Evolutionary conservation across 2,797 vertebrate species (phyloP), one percentile per base, ranked within the genome.

Genomic region (Acanthiza pusilla): DNA sequence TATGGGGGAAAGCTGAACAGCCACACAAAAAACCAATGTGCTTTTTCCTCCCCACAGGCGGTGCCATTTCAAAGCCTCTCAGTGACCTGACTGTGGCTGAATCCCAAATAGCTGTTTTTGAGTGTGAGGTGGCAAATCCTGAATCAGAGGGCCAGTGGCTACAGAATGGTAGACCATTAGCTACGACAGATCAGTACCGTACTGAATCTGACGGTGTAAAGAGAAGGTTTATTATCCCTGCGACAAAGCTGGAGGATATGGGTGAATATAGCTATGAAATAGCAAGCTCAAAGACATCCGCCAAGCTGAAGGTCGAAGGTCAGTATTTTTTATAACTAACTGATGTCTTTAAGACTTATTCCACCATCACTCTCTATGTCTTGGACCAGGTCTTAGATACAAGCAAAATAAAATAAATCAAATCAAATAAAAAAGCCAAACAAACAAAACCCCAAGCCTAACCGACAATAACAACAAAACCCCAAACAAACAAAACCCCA

Each of bases 261-360:
- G 99, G 98, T 61, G 99, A 99, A 96, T 99, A 99, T 43, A 99
- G 98, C 79, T 99, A 99, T 93, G 98, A 99, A 98, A 98, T 99
- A 96, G 99, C 99, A 94, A 99, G 98, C 96, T 99, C 99, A 63
- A 99, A 99, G 97, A 99, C 99, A 60, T 98, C 98, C 26, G 99
- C 99, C 62, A 99, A 98, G 94, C 98, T 99, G 67, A 98, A 98
- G 91, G 99, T 99, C 4, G 99, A 99, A 98, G 99, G 99, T 99
- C 96, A 93, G 98, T 98, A 54, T 34, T 84, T 67, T 82, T 91
- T 60, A 17, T 22, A 54, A 60, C 5, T 38, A 38, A 14, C 19
- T 61, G 6, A 36, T 58, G 53, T 48, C 18, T 73, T 62, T 62
- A 38, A 82, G 34, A 61, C 4, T 73, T 43, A 43, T 16, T 65